Conservation (phyloP, 2,113 vertebrate species). For the Poeciliopsis occidentalis region DNA sequence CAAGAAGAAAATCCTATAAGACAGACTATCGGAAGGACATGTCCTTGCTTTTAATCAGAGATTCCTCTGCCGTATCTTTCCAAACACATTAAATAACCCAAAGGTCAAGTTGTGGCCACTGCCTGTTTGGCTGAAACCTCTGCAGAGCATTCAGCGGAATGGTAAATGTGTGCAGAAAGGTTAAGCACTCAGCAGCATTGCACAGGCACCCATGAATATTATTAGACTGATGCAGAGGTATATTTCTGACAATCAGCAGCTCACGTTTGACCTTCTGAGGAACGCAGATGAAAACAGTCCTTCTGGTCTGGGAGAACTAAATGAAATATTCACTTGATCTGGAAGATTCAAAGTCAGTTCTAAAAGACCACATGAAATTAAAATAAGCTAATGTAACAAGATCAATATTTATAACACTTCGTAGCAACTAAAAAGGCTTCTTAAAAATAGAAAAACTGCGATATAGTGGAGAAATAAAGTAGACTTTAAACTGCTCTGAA, state of each 20-base stretch:
- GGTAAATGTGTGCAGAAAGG: slow-evolving; percentile 66
- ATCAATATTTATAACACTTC: slow-evolving; percentile 16
- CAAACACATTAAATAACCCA: no score
- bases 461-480: background rate
- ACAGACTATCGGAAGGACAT: slow-evolving; percentile 16
- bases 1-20: background rate
- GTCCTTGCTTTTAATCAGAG: slow-evolving; percentile 21
- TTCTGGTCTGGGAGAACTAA: no score
- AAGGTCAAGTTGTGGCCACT: no score
- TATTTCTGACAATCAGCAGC: slow-evolving; percentile 38
- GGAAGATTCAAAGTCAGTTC: slow-evolving; percentile 23
- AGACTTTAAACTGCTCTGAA: background rate
- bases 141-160: slow-evolving; percentile 58
- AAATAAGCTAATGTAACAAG: slow-evolving; percentile 39
- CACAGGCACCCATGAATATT: slow-evolving; percentile 59
- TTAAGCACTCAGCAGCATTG: slow-evolving; percentile 59
- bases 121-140: no score
- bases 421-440: background rate
- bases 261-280: slow-evolving; percentile 38
- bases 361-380: slow-evolving; percentile 29
- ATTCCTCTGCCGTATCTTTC: slow-evolving; percentile 44
- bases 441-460: background rate
- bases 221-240: slow-evolving; percentile 55
- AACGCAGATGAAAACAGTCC: slow-evolving; percentile 39
- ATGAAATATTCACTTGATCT: slow-evolving; percentile 32